Conservation (phyloP, 2,888 invertebrate species). For the Aproaerema taeniolella region DNA sequence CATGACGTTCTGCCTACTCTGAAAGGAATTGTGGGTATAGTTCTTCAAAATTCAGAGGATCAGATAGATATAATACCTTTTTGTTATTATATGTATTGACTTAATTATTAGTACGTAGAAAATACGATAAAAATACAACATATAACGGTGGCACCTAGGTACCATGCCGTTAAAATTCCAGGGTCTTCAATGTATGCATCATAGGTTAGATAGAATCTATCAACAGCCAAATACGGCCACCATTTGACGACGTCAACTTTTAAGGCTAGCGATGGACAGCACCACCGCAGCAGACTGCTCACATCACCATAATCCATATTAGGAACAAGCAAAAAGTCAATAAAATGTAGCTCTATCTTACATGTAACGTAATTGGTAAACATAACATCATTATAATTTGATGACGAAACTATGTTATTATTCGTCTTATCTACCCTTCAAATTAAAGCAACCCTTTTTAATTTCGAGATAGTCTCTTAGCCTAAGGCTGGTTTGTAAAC, state of each 20-base stretch:
- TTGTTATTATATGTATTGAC: too few relatives aligned
- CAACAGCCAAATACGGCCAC: background rate
- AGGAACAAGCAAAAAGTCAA: constrained; percentile 6
- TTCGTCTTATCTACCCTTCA: constrained; percentile 10
- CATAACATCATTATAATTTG: constrained; percentile 2
- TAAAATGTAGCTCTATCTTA: background rate
- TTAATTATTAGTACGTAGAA: too few relatives aligned
- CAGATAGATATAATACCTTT: too few relatives aligned
- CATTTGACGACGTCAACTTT: constrained; percentile 3
- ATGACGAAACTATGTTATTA: constrained; percentile 5
- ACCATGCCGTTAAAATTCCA: too few relatives aligned
- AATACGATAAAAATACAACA: too few relatives aligned
- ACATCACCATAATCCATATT: background rate
- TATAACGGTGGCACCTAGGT: too few relatives aligned
- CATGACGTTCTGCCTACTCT: too few relatives aligned
- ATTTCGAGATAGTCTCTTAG: constrained; percentile 10
- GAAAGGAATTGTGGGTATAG: too few relatives aligned
- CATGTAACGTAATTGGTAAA: constrained; percentile 3
- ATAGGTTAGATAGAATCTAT: background rate
- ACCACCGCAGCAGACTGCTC: constrained; percentile 1
- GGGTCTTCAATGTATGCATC: too few relatives aligned
- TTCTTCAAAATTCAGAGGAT: too few relatives aligned
- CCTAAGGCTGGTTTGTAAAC: constrained; percentile 11
- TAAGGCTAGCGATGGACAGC: constrained; percentile 2
- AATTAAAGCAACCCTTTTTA: constrained; percentile 13